These are phyloP conservation scores for Ptilorrhoa leucosticta DNA, from an alignment of 2,113 vertebrate genomes.

Conservation along the genomic window DNA sequence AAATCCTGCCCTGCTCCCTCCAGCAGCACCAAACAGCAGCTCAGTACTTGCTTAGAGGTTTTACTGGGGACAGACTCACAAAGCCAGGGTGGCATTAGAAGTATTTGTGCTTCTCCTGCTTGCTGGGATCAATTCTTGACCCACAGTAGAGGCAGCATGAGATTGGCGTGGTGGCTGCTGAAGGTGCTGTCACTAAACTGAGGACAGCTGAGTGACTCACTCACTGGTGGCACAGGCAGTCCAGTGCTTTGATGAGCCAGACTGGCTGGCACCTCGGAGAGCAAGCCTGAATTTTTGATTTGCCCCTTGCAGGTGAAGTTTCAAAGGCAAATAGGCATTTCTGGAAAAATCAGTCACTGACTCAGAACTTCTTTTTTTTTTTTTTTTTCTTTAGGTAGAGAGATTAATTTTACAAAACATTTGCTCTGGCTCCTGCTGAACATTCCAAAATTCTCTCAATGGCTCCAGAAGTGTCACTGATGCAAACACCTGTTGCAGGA, in stretches of 20 bases:
- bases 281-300: neutral
- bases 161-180: fast-evolving
- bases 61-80: neutral
- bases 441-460: neutral
- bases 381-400: neutral
- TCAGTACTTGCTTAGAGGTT: neutral
- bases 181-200: neutral
- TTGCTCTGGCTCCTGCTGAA: neutral
- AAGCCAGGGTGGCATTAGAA: neutral
- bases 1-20: neutral
- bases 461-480: neutral
- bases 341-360: constrained; percentile 7
- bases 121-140: neutral
- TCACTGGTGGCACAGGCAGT: neutral
- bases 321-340: neutral
- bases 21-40: neutral
- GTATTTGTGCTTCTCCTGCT: neutral
- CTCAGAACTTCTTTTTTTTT: neutral
- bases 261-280: neutral
- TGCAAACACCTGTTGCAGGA: neutral
- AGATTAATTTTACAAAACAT: neutral
- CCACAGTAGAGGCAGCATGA: neutral
- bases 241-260: neutral
- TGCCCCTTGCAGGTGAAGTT: neutral
- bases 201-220: neutral